Conservation (phyloP, 2,113 vertebrate genomes). For the Etia nguti region DNA sequence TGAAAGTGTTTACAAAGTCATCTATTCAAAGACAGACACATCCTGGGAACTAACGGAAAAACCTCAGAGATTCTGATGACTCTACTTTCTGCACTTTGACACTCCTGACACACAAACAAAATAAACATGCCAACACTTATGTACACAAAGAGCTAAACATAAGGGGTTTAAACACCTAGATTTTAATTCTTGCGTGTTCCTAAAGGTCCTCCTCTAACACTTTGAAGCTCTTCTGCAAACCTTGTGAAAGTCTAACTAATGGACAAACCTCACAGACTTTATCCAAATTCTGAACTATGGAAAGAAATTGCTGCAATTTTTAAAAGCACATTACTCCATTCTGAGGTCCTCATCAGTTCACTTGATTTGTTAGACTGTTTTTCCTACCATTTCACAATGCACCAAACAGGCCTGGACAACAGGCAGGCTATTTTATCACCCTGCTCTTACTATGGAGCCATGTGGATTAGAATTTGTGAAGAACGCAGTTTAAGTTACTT, state of each 20-base stretch:
- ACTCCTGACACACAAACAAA: neutral
- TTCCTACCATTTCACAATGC: neutral
- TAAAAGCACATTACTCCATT: neutral
- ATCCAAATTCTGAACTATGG: neutral
- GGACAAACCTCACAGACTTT: neutral
- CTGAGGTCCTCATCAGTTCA: neutral
- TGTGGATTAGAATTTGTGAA: neutral
- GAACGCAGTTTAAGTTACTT: accelerated
- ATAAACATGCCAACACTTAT: neutral
- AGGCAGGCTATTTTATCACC: neutral
- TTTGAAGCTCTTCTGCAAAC: neutral
- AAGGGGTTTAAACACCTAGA: neutral
- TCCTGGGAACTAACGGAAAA: neutral
- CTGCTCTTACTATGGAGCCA: neutral
- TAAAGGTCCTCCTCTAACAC: accelerated
- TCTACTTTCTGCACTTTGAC: neutral
- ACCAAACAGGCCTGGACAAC: neutral
- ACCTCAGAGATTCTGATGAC: neutral
- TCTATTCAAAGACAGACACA: neutral
- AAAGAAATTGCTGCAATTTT: neutral
- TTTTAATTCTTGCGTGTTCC: neutral
- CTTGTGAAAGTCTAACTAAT: neutral
- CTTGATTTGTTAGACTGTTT: neutral
- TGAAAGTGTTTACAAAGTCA: neutral
- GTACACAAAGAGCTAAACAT: neutral